Conservation (phyloP, 2,113 vertebrate species). For the Clinocottus analis region DNA sequence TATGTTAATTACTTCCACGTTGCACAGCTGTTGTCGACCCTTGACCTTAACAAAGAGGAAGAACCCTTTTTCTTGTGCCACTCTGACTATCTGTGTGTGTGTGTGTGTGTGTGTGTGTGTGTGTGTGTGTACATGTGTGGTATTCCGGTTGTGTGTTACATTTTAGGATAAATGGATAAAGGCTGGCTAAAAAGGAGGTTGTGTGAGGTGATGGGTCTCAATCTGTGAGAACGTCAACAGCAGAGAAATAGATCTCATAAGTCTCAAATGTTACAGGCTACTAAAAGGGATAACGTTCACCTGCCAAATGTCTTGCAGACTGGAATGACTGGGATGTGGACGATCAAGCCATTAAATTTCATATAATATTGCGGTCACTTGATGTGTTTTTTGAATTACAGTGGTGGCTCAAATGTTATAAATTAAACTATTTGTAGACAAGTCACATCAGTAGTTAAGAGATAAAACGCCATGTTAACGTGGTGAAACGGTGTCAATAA, state of each 20-base stretch:
- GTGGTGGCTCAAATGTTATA: slow-evolving; percentile 35
- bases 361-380: slow-evolving; percentile 48
- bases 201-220: slow-evolving; percentile 41
- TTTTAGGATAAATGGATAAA: slow-evolving; percentile 16
- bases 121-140: slow-evolving; percentile 18
- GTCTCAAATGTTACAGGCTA: slow-evolving; percentile 68
- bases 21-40: slow-evolving; percentile 58
- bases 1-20: slow-evolving; percentile 60
- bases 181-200: slow-evolving; percentile 48
- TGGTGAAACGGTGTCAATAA: slow-evolving; percentile 49
- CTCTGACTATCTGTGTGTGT: slow-evolving; percentile 36
- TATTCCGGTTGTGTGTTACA: slow-evolving; percentile 25
- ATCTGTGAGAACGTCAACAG: slow-evolving; percentile 65
- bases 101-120: slow-evolving; percentile 22
- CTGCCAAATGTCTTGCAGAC: slow-evolving; percentile 66
- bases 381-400: slow-evolving; percentile 50
- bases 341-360: slow-evolving; percentile 72
- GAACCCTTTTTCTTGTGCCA: slow-evolving; percentile 45
- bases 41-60: slow-evolving; percentile 65
- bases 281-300: slow-evolving; percentile 63
- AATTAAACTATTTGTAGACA: slow-evolving; percentile 26
- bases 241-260: slow-evolving; percentile 64
- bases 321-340: slow-evolving; percentile 64
- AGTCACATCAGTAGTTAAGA: slow-evolving; percentile 21
- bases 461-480: slow-evolving; percentile 5